Percentiles rank a stretch among this genome's conserved stretches.
Evolutionary conservation across 2,797 vertebrate genomes (phyloP).

Genomic region (Ctenosaura bakeri): DNA sequence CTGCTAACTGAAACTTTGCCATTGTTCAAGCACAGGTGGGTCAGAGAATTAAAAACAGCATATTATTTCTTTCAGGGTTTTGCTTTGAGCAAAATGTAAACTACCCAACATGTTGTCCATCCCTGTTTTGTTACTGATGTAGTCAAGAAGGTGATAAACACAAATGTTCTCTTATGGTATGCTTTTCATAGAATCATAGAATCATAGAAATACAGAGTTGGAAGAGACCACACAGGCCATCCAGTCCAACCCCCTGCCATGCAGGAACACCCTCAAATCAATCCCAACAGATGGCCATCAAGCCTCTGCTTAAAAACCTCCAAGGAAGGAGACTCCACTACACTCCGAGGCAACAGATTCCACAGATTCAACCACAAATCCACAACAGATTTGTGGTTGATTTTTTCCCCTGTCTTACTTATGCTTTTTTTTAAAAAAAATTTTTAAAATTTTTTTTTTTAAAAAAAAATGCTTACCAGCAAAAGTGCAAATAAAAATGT

Average conservation of each 20-base stretch:
- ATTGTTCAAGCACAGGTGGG: background rate
- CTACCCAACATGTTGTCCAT: background rate
- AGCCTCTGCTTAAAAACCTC: no score
- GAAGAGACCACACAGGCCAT: no score
- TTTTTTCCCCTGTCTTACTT: background rate
- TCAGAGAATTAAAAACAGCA: constrained; percentile 4
- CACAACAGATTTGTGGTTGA: no score
- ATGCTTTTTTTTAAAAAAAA: background rate
- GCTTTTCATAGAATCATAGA: no score
- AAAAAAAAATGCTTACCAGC: background rate
- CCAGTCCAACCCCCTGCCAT: no score
- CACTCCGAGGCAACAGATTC: no score
- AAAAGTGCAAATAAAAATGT: constrained; percentile 8
- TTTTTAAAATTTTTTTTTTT: no score
- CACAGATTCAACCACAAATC: no score
- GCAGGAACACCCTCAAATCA: no score
- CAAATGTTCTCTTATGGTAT: background rate
- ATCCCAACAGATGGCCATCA: no score
- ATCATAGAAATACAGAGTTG: no score
- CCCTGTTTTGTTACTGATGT: background rate
- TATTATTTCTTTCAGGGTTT: background rate
- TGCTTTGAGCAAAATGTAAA: background rate
- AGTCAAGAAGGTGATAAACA: background rate
- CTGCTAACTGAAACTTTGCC: background rate
- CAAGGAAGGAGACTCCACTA: no score